phyloP scores from a whole-genome alignment of 1,140 invertebrate genomes.

The Pygmarrhopalites habei region DNA sequence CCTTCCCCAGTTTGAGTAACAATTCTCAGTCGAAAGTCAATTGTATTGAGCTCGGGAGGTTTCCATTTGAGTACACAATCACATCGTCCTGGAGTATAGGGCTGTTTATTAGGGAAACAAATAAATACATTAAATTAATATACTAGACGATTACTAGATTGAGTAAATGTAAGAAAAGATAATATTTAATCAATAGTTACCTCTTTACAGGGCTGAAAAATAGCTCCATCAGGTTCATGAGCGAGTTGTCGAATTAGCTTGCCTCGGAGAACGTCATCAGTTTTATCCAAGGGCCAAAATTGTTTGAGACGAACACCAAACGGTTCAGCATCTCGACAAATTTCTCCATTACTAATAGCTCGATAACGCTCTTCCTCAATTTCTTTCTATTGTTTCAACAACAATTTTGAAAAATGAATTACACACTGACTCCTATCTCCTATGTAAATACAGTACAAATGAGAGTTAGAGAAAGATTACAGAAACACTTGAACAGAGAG shows the following conservation, averaged over 20 bases:
- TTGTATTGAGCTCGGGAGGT: constrained; percentile 81
- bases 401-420: no score
- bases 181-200: constrained; percentile 43
- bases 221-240: constrained; percentile 95
- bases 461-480: no score
- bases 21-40: constrained; percentile 90
- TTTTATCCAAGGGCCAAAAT: constrained; percentile 73
- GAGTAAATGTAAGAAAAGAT: not conserved
- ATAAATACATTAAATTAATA: no score
- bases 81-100: constrained; percentile 75
- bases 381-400: no score
- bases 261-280: constrained; percentile 30
- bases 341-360: constrained; percentile 65
- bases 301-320: constrained; percentile 79
- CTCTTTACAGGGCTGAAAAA: constrained; percentile 88
- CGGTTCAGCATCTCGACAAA: constrained; percentile 71
- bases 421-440: no score
- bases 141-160: no score
- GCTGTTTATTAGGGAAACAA: constrained; percentile 49
- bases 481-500: no score
- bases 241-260: constrained; percentile 76
- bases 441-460: no score
- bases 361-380: constrained; percentile 60
- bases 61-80: constrained; percentile 95
- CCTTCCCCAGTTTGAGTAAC: constrained; percentile 62